A percentile compares a stretch with the other conserved stretches of the same genome.
These are phyloP conservation scores for Tridacna gigas DNA, from an alignment of 2,888 invertebrate genomes.

Conservation along the genomic window DNA sequence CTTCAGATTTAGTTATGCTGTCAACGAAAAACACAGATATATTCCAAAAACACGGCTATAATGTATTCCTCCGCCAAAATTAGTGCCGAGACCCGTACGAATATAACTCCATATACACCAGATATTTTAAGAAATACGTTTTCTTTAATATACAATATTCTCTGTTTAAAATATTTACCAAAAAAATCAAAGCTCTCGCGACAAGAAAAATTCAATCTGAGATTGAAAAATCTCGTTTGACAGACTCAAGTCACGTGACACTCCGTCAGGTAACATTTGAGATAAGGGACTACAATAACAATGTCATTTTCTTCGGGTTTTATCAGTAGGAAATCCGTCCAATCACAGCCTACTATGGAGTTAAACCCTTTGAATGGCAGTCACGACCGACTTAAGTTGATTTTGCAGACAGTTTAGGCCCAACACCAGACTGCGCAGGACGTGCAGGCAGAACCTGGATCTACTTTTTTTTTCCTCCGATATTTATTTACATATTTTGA, in stretches of 20 bases:
- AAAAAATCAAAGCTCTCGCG: conserved; percentile 18
- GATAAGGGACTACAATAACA: conserved; percentile 67
- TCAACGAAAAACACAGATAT: conserved; percentile 5
- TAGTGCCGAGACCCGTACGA: too few species aligned
- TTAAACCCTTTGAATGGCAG: conserved; percentile 39
- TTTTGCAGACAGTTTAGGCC: too few species aligned
- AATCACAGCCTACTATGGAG: conserved; percentile 48
- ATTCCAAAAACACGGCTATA: not conserved
- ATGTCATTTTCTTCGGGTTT: conserved; percentile 66
- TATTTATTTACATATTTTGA: too few species aligned
- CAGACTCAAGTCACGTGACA: conserved; percentile 59
- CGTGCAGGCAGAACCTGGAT: too few species aligned
- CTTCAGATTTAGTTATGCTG: not conserved
- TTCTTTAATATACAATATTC: not conserved
- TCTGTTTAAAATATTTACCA: not conserved
- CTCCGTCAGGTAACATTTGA: conserved; percentile 62
- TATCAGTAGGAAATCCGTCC: conserved; percentile 66
- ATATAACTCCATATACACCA: too few species aligned
- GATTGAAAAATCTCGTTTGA: conserved; percentile 55
- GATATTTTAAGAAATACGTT: not conserved
- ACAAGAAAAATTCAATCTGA: conserved; percentile 10
- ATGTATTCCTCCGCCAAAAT: conserved; percentile 8
- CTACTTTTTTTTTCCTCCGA: too few species aligned
- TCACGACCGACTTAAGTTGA: too few species aligned
- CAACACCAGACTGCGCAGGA: too few species aligned